phyloP scores from a whole-genome alignment of 1,140 invertebrate genomes.

The Myzus persicae region DNA sequence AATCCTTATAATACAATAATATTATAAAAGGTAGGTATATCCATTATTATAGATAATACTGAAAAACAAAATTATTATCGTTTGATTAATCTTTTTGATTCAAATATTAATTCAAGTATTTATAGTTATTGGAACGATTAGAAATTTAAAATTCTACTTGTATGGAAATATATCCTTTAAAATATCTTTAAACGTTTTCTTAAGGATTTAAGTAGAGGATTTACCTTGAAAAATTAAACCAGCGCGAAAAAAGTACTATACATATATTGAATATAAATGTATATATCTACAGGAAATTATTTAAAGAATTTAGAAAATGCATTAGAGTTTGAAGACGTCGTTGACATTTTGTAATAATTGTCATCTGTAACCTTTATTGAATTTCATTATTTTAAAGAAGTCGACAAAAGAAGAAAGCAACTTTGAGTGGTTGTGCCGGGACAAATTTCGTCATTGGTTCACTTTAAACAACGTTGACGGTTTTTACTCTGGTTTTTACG shows the following conservation, averaged over 20 bases:
- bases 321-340: neutral
- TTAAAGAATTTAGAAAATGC: neutral
- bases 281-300: neutral
- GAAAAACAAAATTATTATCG: neutral
- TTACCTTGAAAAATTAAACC: neutral
- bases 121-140: neutral
- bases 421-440: neutral
- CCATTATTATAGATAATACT: too few species aligned
- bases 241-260: neutral
- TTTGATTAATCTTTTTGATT: neutral
- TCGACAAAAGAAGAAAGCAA: neutral
- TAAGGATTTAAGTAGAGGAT: neutral
- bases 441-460: neutral
- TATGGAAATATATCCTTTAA: neutral
- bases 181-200: neutral
- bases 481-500: neutral
- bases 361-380: neutral
- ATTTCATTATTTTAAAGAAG: slow-evolving; percentile 4
- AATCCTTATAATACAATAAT: too few species aligned
- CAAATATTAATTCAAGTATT: neutral
- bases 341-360: neutral
- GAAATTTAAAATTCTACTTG: neutral
- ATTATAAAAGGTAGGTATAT: too few species aligned
- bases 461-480: neutral
- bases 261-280: neutral